Conservation (phyloP, 1,140 invertebrate species). For the Cherax quadricarinatus region DNA sequence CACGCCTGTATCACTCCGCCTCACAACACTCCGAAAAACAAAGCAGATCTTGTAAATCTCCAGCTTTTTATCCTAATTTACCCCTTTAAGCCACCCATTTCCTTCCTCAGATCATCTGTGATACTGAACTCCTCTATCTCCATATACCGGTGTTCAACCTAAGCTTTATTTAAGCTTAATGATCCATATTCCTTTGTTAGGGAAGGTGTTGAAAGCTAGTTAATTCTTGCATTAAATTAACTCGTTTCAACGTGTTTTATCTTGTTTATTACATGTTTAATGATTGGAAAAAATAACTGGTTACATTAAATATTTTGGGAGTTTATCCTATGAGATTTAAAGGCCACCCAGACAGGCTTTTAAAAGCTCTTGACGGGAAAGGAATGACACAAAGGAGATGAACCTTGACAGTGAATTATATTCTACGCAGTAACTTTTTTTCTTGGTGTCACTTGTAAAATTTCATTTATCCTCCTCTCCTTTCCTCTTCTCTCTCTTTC, state of each 20-base stretch:
- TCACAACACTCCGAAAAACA: slow-evolving; percentile 53
- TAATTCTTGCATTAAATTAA: neutral
- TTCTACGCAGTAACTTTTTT: slow-evolving; percentile 48
- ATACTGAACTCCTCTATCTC: too few species aligned
- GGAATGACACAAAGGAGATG: slow-evolving; percentile 58
- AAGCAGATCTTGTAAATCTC: slow-evolving; percentile 42
- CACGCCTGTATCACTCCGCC: slow-evolving; percentile 49
- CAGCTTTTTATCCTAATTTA: neutral
- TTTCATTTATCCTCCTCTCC: too few species aligned
- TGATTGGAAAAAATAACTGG: too few species aligned
- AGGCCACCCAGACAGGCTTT: neutral
- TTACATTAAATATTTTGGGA: neutral
- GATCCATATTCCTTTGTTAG: slow-evolving; percentile 56
- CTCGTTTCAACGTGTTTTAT: neutral
- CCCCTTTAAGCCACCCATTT: too few species aligned
- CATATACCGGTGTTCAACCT: too few species aligned
- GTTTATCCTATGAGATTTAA: too few species aligned
- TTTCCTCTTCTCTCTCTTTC: too few species aligned
- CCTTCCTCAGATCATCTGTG: too few species aligned
- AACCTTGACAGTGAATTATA: slow-evolving; percentile 30
- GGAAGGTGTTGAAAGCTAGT: neutral
- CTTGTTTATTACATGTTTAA: neutral
- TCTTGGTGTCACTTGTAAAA: neutral
- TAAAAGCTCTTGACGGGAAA: slow-evolving; percentile 8
- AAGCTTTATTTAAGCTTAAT: neutral